phyloP scores from a whole-genome alignment of 92 coral and sea anemone genomes.

The Epizoanthus rinbou region DNA sequence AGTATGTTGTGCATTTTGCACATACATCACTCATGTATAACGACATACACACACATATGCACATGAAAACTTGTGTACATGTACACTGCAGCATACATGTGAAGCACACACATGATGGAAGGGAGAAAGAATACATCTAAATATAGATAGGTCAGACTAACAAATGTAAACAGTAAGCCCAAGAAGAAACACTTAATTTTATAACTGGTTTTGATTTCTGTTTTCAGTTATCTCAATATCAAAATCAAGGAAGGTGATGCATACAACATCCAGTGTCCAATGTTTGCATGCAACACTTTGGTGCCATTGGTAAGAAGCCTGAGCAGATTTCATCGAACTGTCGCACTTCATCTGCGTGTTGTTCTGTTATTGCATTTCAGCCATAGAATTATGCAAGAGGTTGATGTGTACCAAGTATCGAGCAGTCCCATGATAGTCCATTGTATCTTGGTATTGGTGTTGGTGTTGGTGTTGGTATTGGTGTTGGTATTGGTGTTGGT shows the following conservation, averaged over 20 bases:
- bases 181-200: neutral
- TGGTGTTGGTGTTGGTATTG: too few species aligned
- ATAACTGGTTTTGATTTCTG: neutral
- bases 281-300: constrained; percentile 80
- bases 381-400: too few species aligned
- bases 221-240: constrained; percentile 80
- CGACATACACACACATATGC: neutral
- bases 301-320: constrained; percentile 87
- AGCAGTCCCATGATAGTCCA: too few species aligned
- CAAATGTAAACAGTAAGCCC: neutral
- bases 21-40: neutral
- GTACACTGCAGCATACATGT: too few species aligned
- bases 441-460: too few species aligned
- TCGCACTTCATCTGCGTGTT: too few species aligned
- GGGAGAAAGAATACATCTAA: neutral
- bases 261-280: constrained; percentile 91
- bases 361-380: too few species aligned
- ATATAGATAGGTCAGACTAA: neutral
- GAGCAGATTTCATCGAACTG: too few species aligned
- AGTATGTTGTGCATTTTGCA: neutral
- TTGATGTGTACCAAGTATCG: too few species aligned
- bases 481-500: too few species aligned
- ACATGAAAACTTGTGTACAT: too few species aligned
- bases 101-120: neutral
- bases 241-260: constrained; percentile 96